These are phyloP conservation scores for Allophyes oxyacanthae DNA, from an alignment of 2,888 invertebrate genomes.

Conservation along the genomic window DNA sequence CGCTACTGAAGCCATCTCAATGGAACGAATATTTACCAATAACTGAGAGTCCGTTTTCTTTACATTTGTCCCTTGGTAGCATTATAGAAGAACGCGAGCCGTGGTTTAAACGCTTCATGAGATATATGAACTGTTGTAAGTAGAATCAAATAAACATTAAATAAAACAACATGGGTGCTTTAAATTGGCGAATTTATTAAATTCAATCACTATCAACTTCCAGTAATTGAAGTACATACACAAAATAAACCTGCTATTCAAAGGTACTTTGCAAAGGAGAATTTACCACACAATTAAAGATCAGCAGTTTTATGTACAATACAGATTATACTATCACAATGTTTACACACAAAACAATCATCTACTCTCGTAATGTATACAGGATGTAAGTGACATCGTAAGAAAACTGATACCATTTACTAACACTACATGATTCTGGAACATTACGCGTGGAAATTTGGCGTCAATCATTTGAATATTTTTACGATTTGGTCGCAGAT, in stretches of 20 bases:
- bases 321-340: slow-evolving; percentile 76
- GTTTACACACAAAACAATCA: slow-evolving; percentile 63
- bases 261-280: slow-evolving; percentile 78
- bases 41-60: slow-evolving; percentile 63
- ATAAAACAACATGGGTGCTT: slow-evolving; percentile 71
- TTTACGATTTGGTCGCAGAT: too few relatives aligned
- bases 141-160: slow-evolving; percentile 58
- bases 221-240: slow-evolving; percentile 85
- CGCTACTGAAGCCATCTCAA: slow-evolving; percentile 66
- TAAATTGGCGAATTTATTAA: slow-evolving; percentile 87
- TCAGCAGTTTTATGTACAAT: slow-evolving; percentile 70
- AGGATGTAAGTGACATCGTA: too few relatives aligned
- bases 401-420: too few relatives aligned
- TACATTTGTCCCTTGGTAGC: slow-evolving; percentile 68
- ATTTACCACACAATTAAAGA: slow-evolving; percentile 71
- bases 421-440: too few relatives aligned
- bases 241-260: slow-evolving; percentile 79
- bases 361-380: slow-evolving; percentile 47
- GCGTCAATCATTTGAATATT: too few relatives aligned
- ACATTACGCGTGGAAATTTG: too few relatives aligned
- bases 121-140: slow-evolving; percentile 75
- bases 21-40: slow-evolving; percentile 68
- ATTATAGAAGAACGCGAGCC: slow-evolving; percentile 58
- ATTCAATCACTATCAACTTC: slow-evolving; percentile 87
- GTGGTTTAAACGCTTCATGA: slow-evolving; percentile 69